phyloP scores from a whole-genome alignment of 2,113 vertebrate genomes.

The mouse (Mus musculus) region GRCm39 chr19:21731501-21732000 shows the following conservation, averaged over 20 bases:
- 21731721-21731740: background rate
- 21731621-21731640: background rate
- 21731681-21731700: background rate
- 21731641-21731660: background rate
- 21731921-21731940: too few relatives aligned
- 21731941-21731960: too few relatives aligned
- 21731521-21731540: background rate
- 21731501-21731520: background rate
- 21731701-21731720: background rate
- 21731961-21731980: too few relatives aligned
- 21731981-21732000: too few relatives aligned
- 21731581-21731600: background rate
- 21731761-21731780: background rate
- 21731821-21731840: background rate
- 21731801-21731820: constrained; percentile 19
- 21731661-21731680: background rate
- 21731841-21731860: too few relatives aligned
- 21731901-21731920: too few relatives aligned
- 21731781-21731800: background rate
- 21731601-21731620: background rate
- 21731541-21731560: background rate
- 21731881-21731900: too few relatives aligned
- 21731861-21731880: too few relatives aligned
- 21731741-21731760: background rate
- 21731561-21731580: background rate